Evolutionary conservation across 1,140 invertebrate species (phyloP).

Genomic region (Aricia agestis): DNA sequence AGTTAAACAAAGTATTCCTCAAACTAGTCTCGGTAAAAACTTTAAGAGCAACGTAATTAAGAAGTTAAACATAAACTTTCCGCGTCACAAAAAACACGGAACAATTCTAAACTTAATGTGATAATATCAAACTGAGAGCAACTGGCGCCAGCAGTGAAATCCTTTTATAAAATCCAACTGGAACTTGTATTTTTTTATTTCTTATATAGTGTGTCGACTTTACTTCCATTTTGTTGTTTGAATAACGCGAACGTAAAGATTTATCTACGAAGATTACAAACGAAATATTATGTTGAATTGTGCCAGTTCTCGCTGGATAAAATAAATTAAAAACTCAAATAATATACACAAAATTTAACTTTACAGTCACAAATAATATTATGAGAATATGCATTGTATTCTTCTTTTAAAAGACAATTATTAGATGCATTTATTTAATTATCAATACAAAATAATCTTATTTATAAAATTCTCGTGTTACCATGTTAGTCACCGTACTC

Average conservation of each 20-base stretch:
- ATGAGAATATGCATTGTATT: too few relatives aligned
- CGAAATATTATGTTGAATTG: constrained; percentile 2
- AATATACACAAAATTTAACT: neutral
- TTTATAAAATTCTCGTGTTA: too few relatives aligned
- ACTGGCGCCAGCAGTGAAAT: constrained; percentile 12
- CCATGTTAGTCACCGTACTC: too few relatives aligned
- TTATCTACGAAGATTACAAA: constrained; percentile 12
- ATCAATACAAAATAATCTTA: too few relatives aligned
- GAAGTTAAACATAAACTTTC: constrained; percentile 15
- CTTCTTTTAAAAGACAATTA: too few relatives aligned
- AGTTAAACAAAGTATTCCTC: neutral
- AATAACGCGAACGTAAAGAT: constrained; percentile 11
- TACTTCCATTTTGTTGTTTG: constrained; percentile 11
- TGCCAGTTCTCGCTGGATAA: neutral
- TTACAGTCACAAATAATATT: too few relatives aligned
- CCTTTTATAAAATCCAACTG: constrained; percentile 16
- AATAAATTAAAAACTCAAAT: neutral
- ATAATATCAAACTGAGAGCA: constrained; percentile 15
- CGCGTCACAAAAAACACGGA: constrained; percentile 13
- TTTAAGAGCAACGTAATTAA: constrained; percentile 11
- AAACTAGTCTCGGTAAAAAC: constrained; percentile 2
- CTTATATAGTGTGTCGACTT: constrained; percentile 12
- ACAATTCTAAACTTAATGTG: constrained; percentile 16
- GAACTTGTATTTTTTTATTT: constrained; percentile 14
- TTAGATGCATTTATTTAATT: too few relatives aligned